Evolutionary conservation across 1,140 invertebrate genomes (phyloP), one percentile per base, ranked within the genome.

Genomic region (Cardiocondyla obscurior): DNA sequence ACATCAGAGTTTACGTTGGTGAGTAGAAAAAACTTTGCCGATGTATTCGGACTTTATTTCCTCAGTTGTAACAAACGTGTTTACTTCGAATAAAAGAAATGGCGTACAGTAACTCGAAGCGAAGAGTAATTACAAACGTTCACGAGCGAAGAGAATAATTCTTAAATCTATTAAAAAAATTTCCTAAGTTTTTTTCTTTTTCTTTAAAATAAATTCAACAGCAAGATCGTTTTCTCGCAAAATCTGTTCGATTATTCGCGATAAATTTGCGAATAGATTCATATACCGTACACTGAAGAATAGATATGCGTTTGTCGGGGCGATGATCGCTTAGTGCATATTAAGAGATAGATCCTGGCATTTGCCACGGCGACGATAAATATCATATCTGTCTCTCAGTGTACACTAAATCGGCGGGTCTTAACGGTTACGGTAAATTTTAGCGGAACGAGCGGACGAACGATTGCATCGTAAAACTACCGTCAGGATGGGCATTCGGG

Each of bases 401-500:
- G n/a, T n/a, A n/a, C n/a, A n/a, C n/a, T n/a, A n/a, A n/a, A n/a
- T n/a, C 8, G 22, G 7, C 39, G 39, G 39, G 10, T 8, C 10
- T 42, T 44, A 44, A 44, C 42, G 14, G 14, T 44, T 81, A 16
- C 10, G 30, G 7, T 14, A 30, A 49, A 62, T 93, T 92, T 69
- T 91, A 97, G 97, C 96, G 8, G 97, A 97, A 55, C 92, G 95
- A 83, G 95, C 96, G 0, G 97, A 98, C 81, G 97, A 97, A 87
- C 97, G 97, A 91, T 94, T 97, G 1, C 96, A 96, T 6, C 95
- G 96, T 77, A 95, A 96, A 65, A 96, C 96, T 72, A 96, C 96
- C 28, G 96, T 98, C n/a, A 95, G 96, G n/a, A 97, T 98, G 96
- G 96, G 97, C 3, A 97, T 98, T 76, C 94, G 97, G 30, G 96